Percentiles rank a stretch among this genome's conserved stretches.
Conservation (phyloP, 2,113 vertebrate genomes). For the Emydura subglobosa region DNA sequence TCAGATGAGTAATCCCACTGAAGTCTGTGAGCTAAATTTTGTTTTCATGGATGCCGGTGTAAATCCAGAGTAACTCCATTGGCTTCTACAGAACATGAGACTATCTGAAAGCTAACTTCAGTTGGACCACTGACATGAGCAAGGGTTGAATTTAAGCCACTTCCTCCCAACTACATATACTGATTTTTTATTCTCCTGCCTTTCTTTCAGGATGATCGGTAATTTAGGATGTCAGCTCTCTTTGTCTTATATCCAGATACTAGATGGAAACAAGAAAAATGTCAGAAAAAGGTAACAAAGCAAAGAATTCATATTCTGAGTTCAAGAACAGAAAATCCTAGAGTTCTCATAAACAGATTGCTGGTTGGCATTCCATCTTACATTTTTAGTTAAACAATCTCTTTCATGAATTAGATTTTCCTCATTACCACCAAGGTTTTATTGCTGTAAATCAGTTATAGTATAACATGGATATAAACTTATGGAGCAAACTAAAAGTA, state of each 20-base stretch:
- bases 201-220: neutral
- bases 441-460: neutral
- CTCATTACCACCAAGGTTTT: neutral
- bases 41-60: neutral
- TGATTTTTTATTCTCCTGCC: neutral
- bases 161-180: neutral
- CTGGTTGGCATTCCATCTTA: neutral
- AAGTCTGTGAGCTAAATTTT: neutral
- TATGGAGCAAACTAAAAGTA: neutral
- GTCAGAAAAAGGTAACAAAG: neutral
- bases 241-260: neutral
- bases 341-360: neutral
- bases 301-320: neutral
- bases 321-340: neutral
- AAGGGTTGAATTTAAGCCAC: neutral
- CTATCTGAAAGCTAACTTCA: neutral
- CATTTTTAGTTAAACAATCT: neutral
- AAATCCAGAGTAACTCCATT: neutral
- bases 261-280: neutral
- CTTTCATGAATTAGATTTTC: neutral
- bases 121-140: neutral
- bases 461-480: neutral
- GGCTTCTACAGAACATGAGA: neutral
- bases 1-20: neutral
- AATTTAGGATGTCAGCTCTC: neutral